These are phyloP conservation scores for Butorides virescens DNA, from an alignment of 2,113 vertebrate genomes.

Conservation along the genomic window DNA sequence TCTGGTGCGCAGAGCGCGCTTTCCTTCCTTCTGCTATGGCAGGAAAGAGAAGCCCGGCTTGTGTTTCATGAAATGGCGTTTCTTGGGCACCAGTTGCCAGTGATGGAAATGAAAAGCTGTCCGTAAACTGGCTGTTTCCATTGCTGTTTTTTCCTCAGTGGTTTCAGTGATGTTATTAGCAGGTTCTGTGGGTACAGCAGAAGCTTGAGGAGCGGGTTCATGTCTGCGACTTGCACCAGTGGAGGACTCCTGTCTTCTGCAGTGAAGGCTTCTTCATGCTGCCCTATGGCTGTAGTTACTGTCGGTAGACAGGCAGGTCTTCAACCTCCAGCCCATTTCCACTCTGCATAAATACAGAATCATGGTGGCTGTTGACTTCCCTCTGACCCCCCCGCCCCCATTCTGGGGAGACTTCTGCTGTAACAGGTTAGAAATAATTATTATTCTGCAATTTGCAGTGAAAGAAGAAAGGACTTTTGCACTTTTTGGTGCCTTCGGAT, in stretches of 20 bases:
- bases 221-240: rapidly evolving
- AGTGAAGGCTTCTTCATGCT: not conserved
- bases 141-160: rapidly evolving
- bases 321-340: not conserved
- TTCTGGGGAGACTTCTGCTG: not conserved
- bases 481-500: not conserved
- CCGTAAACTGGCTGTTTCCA: rapidly evolving
- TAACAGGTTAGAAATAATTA: not conserved
- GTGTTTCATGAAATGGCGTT: not conserved
- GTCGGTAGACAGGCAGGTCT: not conserved
- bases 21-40: not conserved
- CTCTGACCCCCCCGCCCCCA: rapidly evolving
- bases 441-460: not conserved
- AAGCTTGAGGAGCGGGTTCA: not conserved
- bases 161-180: not conserved
- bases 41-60: rapidly evolving
- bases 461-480: not conserved
- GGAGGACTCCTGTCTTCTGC: not conserved
- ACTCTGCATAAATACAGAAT: not conserved
- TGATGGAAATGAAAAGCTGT: rapidly evolving
- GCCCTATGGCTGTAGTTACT: not conserved
- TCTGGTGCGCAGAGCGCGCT: not conserved
- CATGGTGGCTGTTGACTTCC: rapidly evolving
- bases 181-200: not conserved
- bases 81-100: not conserved